Base-by-base conservation (phyloP, 1,140 invertebrate species). In the Cyclargus thomasi region DNA sequence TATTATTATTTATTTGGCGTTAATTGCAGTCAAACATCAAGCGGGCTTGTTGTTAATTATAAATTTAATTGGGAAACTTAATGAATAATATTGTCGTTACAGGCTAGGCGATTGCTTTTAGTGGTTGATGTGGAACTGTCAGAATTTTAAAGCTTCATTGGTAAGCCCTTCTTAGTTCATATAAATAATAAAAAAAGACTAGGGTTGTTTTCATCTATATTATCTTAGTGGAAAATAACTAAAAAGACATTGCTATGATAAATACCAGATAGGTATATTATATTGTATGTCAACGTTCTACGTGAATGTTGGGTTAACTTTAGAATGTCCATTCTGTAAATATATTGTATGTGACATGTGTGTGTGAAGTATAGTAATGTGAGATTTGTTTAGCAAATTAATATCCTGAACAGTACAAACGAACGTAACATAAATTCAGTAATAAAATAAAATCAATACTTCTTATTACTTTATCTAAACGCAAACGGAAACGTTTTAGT, bases 401-500 rank as follows among this genome's bases (percentile, higher is more conserved):
- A 1, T 29, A 7, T 29, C 5, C 29, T 2, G 29, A 29, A 29
- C 5, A 29, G 1, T 29, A 29, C 29, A 29, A 29, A 29, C 5
- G 29, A 23, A 23, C 23, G 6, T 23, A n/a, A n/a, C n/a, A 23
- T 23, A 29, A 29, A 29, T 8, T 29, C 8, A 7, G 29, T 8
- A 29, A 8, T 29, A 29, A 29, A 29, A 29, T 29, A 29, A 29
- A 29, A 29, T 29, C 29, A 1, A 29, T 29, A 7, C 5, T 47
- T 47, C 39, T 14, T 16, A 14, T 47, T 47, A 14, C 39, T 47
- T 47, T 47, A 47, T 47, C 0, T 16, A 16, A 16, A 16, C 39
- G 10, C 39, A 47, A 47, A 59, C 55, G 18, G 20, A 21, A 21
- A 18, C 55, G 73, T 67, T 72, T 78, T 79, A 70, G 74, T 74